Evolutionary conservation across 2,888 invertebrate genomes (phyloP), one percentile per base, ranked within the genome.

Genomic region (Nomada goodeniana): DNA sequence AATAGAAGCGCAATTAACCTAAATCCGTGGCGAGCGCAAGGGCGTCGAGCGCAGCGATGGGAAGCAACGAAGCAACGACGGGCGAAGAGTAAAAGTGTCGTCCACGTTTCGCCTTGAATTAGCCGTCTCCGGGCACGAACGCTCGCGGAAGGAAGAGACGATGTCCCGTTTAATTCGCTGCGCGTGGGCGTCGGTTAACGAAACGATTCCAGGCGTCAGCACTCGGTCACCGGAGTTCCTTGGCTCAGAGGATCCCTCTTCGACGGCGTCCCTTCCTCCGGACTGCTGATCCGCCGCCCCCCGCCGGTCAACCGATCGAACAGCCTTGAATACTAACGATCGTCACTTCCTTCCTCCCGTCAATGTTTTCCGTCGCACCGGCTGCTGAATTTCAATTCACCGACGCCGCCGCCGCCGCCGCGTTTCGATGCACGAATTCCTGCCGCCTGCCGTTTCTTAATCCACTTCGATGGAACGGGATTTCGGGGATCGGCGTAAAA

Each of bases 321-420:
- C 87, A 86, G 88, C 87, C 91, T 89, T 90, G 93, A 91, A 93
- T 93, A 92, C 90, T 89, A 93, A 93, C 91, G 86, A 91, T 85
- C 85, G 86, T 84, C 90, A 92, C 93, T 93, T 93, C 93, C 93
- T 93, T 93, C 93, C 93, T 93, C 90, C 89, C 86, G 89, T 89
- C 91, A 85, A 88, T 89, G 88, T 89, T 89, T 87, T 90, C 90
- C 90, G 89, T 88, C 89, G 88, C 86, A 86, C 83, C 59, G 86
- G 85, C 80, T 85, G 75, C 70, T 92, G 93, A 93, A 93, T 93
- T 90, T 92, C 88, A 93, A 93, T 93, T 86, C 77, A 59, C 71
- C 86, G 80, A 77, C 85, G 83, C 23, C 23, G 23, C 23, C 23
- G 23, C 23, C 23, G 23, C 23, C 23, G 23, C 23, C 23, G 83